A percentile compares a stretch with the other conserved stretches of the same genome.
These are phyloP conservation scores for Aphaenogaster ashmeadi DNA, from an alignment of 1,140 invertebrate species.

Conservation along the genomic window DNA sequence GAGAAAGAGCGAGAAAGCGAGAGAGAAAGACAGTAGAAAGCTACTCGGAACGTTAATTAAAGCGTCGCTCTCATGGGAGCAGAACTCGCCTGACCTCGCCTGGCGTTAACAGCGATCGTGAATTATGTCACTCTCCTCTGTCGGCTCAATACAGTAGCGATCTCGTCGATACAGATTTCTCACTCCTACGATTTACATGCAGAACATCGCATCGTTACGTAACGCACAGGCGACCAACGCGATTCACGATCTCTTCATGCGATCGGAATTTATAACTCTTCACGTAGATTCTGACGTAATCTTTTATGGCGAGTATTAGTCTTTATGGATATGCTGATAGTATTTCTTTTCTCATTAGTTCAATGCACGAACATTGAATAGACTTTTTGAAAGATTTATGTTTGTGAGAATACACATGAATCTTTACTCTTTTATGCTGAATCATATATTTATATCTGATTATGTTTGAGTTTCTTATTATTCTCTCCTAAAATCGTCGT, in stretches of 20 bases:
- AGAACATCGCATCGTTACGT: not conserved
- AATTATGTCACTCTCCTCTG: conserved; percentile 46
- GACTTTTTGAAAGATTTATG: not conserved
- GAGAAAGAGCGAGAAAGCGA: not conserved
- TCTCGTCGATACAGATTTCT: conserved; percentile 38
- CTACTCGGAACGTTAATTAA: conserved; percentile 52
- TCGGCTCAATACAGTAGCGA: conserved; percentile 9
- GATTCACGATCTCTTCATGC: conserved; percentile 30
- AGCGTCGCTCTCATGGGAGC: conserved; percentile 36
- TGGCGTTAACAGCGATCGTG: conserved; percentile 29
- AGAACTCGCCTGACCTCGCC: conserved; percentile 40
- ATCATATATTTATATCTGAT: not conserved
- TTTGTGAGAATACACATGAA: not conserved
- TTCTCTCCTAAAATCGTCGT: not conserved
- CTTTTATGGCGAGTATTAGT: not conserved
- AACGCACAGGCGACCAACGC: conserved; percentile 5
- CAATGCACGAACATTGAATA: not conserved
- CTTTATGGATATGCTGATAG: not conserved
- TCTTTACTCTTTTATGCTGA: not conserved
- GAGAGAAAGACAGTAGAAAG: conserved; percentile 39
- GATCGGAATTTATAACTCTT: conserved; percentile 36
- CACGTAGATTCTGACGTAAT: not conserved
- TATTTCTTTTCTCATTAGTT: not conserved
- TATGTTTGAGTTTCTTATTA: not conserved
- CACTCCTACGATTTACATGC: conserved; percentile 23